phyloP scores from a whole-genome alignment of 2,797 vertebrate genomes.

The Oreonectes daqikongensis region DNA sequence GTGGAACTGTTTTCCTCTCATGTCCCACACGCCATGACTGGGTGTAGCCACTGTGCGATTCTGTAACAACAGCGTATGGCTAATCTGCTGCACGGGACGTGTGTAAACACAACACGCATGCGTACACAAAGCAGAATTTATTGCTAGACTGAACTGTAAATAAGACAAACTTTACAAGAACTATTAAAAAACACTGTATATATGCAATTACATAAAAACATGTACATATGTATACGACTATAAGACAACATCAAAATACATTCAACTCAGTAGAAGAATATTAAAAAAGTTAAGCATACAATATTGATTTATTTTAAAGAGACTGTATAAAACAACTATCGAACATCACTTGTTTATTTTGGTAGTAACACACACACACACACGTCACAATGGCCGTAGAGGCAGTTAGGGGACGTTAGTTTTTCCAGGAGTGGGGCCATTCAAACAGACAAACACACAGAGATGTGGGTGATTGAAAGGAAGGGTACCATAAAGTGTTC shows the following conservation, averaged over 20 bases:
- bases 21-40: constrained; percentile 98
- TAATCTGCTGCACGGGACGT: constrained; percentile 57
- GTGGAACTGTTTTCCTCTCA: constrained; percentile 98
- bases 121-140: constrained; percentile 16
- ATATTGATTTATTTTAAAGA: background rate
- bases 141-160: constrained; percentile 4
- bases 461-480: constrained; percentile 78
- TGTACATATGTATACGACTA: background rate
- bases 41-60: constrained; percentile 97
- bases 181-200: background rate
- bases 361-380: constrained; percentile 58
- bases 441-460: constrained; percentile 64
- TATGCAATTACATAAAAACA: background rate
- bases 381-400: background rate
- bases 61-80: constrained; percentile 75
- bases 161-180: background rate
- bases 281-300: background rate
- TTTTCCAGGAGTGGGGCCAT: constrained; percentile 50
- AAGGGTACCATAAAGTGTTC: constrained; percentile 80
- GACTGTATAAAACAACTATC: background rate
- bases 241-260: background rate
- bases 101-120: constrained; percentile 47
- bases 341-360: background rate
- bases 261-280: background rate
- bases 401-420: constrained; percentile 48